phyloP scores from a whole-genome alignment of 2,888 invertebrate species.

The Drosophila rubida region DNA sequence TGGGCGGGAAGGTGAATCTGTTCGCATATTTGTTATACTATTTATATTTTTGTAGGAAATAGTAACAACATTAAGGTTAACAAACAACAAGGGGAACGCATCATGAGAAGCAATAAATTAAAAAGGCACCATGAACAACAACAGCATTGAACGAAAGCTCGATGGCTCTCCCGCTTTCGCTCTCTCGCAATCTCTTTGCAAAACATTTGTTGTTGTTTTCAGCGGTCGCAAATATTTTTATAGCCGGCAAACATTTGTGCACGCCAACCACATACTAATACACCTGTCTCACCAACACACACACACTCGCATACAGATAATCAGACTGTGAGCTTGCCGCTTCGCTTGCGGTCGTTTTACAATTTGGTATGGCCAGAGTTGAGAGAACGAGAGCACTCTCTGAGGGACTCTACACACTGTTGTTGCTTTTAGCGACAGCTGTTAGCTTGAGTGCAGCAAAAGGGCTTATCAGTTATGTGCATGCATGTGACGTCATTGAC shows the following conservation, averaged over 20 bases:
- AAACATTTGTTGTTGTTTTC: slow-evolving; percentile 36
- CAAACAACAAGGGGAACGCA: too few relatives aligned
- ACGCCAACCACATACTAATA: slow-evolving; percentile 21
- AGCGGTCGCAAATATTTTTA: slow-evolving; percentile 44
- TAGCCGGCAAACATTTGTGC: slow-evolving; percentile 55
- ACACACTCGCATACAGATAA: slow-evolving; percentile 5
- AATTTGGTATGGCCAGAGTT: slow-evolving; percentile 13
- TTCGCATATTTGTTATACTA: too few relatives aligned
- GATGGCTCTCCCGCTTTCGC: slow-evolving; percentile 1
- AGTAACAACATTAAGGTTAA: too few relatives aligned
- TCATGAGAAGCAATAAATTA: too few relatives aligned
- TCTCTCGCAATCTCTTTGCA: slow-evolving; percentile 30
- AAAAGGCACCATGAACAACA: too few relatives aligned
- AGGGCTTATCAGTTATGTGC: slow-evolving; percentile 55
- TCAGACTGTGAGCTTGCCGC: slow-evolving; percentile 6
- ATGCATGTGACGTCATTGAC: slow-evolving; percentile 59
- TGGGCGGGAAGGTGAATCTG: too few relatives aligned
- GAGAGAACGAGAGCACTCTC: slow-evolving; percentile 2
- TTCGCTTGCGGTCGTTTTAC: slow-evolving; percentile 36
- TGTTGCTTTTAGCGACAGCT: slow-evolving; percentile 41
- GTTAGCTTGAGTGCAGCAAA: slow-evolving; percentile 42
- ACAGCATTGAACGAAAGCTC: slow-evolving; percentile 12
- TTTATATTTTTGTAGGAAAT: too few relatives aligned
- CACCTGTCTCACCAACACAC: slow-evolving; percentile 15
- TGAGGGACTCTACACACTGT: not conserved